Percentiles rank a stretch among this genome's conserved stretches.
Conservation (phyloP, 2,797 vertebrate genomes). For the Artibeus lituratus region DNA sequence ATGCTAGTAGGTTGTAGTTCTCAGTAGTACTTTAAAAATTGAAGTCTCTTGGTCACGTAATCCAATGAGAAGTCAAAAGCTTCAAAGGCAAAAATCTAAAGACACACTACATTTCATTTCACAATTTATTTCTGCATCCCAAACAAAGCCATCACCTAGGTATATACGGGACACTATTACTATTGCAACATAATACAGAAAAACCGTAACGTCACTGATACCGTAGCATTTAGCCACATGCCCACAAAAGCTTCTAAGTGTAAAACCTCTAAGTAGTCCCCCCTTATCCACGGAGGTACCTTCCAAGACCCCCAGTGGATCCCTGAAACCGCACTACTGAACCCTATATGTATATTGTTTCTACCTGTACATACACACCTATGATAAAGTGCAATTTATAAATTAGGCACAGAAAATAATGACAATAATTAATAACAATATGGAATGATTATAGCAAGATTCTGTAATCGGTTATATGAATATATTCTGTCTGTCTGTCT, state of each 20-base stretch:
- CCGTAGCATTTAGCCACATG: background rate
- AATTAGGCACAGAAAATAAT: background rate
- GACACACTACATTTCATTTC: background rate
- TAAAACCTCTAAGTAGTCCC: background rate
- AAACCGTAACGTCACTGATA: background rate
- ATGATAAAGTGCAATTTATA: background rate
- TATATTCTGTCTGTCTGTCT: background rate
- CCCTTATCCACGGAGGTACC: background rate
- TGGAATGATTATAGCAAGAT: background rate
- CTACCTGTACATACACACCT: background rate
- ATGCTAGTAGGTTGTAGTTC: background rate
- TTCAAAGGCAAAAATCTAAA: conserved; percentile 13
- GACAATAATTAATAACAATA: background rate
- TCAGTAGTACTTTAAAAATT: background rate
- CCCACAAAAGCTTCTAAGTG: background rate
- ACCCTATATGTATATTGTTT: background rate
- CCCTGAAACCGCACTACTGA: background rate
- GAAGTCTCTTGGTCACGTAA: background rate
- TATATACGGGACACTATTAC: background rate
- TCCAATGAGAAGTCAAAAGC: conserved; percentile 31
- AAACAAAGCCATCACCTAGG: background rate
- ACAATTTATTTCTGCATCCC: conserved; percentile 9
- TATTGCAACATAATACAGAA: background rate
- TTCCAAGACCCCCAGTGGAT: background rate
- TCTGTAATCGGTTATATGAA: background rate